Percentiles rank a stretch among this genome's conserved stretches.
Evolutionary conservation across 2,888 invertebrate species (phyloP).

Genomic region (Prosapia bicincta): DNA sequence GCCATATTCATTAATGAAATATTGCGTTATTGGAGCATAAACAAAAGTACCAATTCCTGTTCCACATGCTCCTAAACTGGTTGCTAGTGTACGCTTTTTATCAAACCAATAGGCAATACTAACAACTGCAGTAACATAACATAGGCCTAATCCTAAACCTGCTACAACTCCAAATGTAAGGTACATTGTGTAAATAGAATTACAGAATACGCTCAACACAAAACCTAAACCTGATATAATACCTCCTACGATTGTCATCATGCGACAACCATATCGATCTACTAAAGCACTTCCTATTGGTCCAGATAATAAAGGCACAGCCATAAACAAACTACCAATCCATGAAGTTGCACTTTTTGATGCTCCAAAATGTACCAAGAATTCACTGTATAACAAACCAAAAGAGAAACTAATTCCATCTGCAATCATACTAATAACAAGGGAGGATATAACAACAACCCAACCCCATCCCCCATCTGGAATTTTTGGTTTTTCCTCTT

Average conservation of each 20-base stretch:
- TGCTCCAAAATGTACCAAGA: constrained; percentile 74
- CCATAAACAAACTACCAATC: constrained; percentile 87
- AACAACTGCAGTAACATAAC: constrained; percentile 87
- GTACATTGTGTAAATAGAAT: constrained; percentile 73
- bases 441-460: constrained; percentile 82
- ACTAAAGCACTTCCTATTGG: constrained; percentile 81
- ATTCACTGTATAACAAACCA: constrained; percentile 81
- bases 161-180: constrained; percentile 82
- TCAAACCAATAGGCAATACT: constrained; percentile 93
- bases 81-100: constrained; percentile 79
- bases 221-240: constrained; percentile 72
- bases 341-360: constrained; percentile 83
- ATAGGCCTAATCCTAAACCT: constrained; percentile 77
- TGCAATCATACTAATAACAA: constrained; percentile 83
- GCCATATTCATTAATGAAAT: constrained; percentile 71
- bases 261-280: constrained; percentile 79
- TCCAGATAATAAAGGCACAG: constrained; percentile 81
- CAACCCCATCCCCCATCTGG: constrained; percentile 89
- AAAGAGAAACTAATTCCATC: constrained; percentile 94
- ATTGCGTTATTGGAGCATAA: constrained; percentile 81
- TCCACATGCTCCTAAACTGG: constrained; percentile 83
- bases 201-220: constrained; percentile 62
- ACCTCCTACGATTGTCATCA: constrained; percentile 72
- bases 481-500: constrained; percentile 53
- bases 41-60: constrained; percentile 77